Evolutionary conservation across 2,888 invertebrate genomes (phyloP).

Genomic region (Drosophila subquinaria): DNA sequence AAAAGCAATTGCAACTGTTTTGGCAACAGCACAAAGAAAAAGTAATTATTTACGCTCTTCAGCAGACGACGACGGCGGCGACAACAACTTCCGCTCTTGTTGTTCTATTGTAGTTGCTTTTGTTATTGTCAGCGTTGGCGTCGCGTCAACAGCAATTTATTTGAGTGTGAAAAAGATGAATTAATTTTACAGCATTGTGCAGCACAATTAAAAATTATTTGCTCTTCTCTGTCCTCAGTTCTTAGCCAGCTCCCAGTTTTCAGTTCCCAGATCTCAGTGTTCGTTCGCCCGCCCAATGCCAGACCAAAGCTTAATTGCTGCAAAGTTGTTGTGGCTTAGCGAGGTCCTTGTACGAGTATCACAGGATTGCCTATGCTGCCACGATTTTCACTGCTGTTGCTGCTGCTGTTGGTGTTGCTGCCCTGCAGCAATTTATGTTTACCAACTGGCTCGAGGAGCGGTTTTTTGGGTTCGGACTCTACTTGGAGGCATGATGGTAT

Average conservation of each 20-base stretch:
- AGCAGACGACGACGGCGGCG: constrained; percentile 71
- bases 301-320: constrained; percentile 79
- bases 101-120: constrained; percentile 35
- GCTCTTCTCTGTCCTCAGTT: constrained; percentile 42
- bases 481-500: constrained; percentile 49
- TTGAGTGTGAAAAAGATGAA: constrained; percentile 82
- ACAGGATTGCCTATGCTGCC: constrained; percentile 52
- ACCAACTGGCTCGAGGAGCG: constrained; percentile 70
- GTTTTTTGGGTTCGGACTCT: constrained; percentile 52
- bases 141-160: constrained; percentile 81
- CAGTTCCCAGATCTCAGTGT: background rate
- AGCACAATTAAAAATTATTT: constrained; percentile 82
- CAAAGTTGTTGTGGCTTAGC: constrained; percentile 82
- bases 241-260: background rate
- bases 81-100: constrained; percentile 59
- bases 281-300: constrained; percentile 42
- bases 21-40: constrained; percentile 79
- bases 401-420: constrained; percentile 36
- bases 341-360: constrained; percentile 53
- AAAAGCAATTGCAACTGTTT: constrained; percentile 76
- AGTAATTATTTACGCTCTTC: constrained; percentile 82
- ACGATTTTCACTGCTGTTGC: constrained; percentile 25
- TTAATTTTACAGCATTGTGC: constrained; percentile 83
- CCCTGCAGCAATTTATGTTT: constrained; percentile 81
- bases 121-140: constrained; percentile 59